Base-by-base conservation (phyloP, 1,140 invertebrate species). In the Ptiloglossa arizonensis region DNA sequence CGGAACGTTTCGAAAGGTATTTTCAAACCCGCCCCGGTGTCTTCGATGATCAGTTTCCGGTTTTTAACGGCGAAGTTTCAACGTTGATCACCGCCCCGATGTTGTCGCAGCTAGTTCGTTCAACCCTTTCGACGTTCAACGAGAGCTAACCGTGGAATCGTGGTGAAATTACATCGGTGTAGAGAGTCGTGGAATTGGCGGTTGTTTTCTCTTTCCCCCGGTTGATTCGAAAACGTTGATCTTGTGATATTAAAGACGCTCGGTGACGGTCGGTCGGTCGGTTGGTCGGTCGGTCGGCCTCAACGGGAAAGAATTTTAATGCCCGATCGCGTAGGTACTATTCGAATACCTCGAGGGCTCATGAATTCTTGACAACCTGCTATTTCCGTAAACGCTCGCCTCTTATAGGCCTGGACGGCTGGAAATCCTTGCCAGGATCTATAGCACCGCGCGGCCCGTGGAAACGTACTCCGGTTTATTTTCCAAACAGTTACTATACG, bases 291-390 rank as follows among this genome's bases (percentile, higher is more conserved):
- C n/a, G n/a, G n/a, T n/a, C n/a, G 56, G n/a, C 22, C 19, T 13
- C n/a, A 56, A 44, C 13, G 52, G 22, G 17, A 15, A 50, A 77
- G 44, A 81, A 62, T 82, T 81, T 67, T 63, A 79, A 79, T 57
- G 27, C 4, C n/a, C 35, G 50, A 54, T 59, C n/a, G 48, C 19
- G 38, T 17, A n/a, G n/a, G n/a, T n/a, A 27, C 63, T 38, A 79
- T 83, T 83, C 64, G n/a, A n/a, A 44, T 13, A 27, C 44, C 32
- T 54, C 17, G 27, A 32, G n/a, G 27, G 44, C 48, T 24, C 44
- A 66, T 83, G 32, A 82, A 82, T 82, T 32, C 32, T 82, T 82
- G 44, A 83, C 60, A 22, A 17, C 4, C 5, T 74, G 71, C 64
- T 82, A 74, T 83, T 83, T 70, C 46, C 54, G 57, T 44, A 15